Conservation (phyloP, 2,888 invertebrate species). For the Diaperis boleti region DNA sequence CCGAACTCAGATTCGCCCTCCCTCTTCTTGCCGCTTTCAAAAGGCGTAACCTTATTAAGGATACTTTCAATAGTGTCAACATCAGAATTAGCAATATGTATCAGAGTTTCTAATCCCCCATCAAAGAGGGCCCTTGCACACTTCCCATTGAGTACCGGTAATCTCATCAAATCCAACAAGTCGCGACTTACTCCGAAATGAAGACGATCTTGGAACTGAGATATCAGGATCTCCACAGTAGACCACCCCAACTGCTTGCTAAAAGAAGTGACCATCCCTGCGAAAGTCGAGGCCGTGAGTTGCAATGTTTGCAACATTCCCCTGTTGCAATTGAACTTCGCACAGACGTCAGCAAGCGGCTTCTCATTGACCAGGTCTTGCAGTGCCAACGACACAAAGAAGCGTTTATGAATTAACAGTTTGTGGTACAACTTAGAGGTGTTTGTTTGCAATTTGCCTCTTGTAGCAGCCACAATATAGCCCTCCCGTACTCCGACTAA, state of each 20-base stretch:
- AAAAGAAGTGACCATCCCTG: constrained; percentile 98
- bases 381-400: constrained; percentile 90
- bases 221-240: constrained; percentile 87
- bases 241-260: constrained; percentile 93
- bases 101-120: constrained; percentile 82
- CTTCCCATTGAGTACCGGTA: constrained; percentile 85
- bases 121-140: constrained; percentile 87
- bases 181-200: constrained; percentile 95
- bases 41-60: constrained; percentile 83
- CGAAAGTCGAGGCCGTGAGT: constrained; percentile 94
- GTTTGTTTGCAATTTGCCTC: constrained; percentile 73
- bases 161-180: constrained; percentile 88
- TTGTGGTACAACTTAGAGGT: constrained; percentile 67
- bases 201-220: constrained; percentile 93
- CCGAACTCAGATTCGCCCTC: constrained; percentile 78
- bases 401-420: constrained; percentile 79
- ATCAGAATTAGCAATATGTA: constrained; percentile 83
- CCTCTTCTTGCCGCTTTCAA: constrained; percentile 83
- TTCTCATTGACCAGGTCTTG: constrained; percentile 94
- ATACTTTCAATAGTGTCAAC: constrained; percentile 79
- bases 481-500: constrained; percentile 90
- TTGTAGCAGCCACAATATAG: constrained; percentile 83
- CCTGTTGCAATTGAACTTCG: constrained; percentile 86
- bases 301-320: constrained; percentile 95
- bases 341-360: constrained; percentile 82